Percentiles rank a stretch among this genome's conserved stretches.
Conservation (phyloP, 1,140 invertebrate genomes). For the Drosophila ambigua region DNA sequence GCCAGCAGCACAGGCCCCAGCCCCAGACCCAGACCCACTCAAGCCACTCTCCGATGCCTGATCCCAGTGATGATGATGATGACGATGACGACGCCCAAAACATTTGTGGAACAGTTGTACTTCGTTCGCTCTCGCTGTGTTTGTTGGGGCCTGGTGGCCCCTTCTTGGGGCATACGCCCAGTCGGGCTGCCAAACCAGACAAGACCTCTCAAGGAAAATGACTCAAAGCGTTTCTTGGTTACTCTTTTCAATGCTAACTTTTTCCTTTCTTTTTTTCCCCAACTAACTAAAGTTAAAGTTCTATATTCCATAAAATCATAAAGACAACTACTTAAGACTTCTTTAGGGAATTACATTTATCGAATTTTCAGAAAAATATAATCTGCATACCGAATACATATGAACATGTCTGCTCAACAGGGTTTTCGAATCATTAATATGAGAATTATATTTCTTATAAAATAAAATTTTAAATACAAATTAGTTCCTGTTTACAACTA, state of each 20-base stretch:
- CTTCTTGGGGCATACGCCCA: constrained; percentile 38
- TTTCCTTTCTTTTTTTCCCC: too few species aligned
- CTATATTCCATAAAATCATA: too few species aligned
- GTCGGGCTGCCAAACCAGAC: constrained; percentile 5
- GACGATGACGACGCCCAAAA: constrained; percentile 49
- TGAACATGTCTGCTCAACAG: too few species aligned
- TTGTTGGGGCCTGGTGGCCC: constrained; percentile 19
- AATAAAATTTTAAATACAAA: too few species aligned
- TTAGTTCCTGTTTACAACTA: too few species aligned
- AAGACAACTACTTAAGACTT: too few species aligned
- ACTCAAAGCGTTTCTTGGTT: not conserved
- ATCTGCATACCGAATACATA: too few species aligned
- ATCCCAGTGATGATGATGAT: constrained; percentile 6
- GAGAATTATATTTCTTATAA: too few species aligned
- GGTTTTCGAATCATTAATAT: too few species aligned
- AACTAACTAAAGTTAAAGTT: too few species aligned
- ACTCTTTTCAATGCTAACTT: not conserved
- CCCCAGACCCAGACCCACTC: constrained; percentile 11
- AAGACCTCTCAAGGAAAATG: not conserved
- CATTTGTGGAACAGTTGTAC: constrained; percentile 53
- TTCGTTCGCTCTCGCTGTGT: constrained; percentile 17
- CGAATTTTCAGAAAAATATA: too few species aligned
- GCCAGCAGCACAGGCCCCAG: constrained; percentile 2
- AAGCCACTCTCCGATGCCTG: constrained; percentile 3
- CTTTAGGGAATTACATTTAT: too few species aligned